Base-by-base conservation (phyloP, 2,797 vertebrate species). In the Zenarchopterus dispar region DNA sequence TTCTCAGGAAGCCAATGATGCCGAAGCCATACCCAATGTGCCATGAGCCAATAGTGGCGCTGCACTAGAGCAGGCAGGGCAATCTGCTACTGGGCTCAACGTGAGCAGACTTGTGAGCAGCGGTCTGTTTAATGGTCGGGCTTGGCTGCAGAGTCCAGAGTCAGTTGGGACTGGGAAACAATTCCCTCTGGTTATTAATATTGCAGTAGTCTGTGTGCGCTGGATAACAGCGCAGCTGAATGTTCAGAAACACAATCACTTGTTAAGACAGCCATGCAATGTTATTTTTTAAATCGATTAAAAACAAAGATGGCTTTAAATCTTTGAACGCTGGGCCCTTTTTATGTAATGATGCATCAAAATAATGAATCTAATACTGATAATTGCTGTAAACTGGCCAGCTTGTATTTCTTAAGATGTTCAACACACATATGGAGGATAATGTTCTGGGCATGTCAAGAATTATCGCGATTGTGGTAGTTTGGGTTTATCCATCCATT, bases 61-160 rank as follows among this genome's bases (percentile, higher is more conserved):
- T 53, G 80, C 67, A 23, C 72, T 70, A 1, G 64, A 79, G 81
- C 67, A 65, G 70, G 67, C 76, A 78, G 77, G 75, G 75, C 84
- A 80, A 85, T 87, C 84, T 86, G 80, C 80, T 74, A 72, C 56
- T 18, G 60, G 69, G 70, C 28, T 48, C 48, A 55, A 87, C 87
- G 87, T 91, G 88, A 88, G 81, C 63, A 26, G 88, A 91, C 85
- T 91, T 0, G 62, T 33, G 85, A 91, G 67, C 71, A 62, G 78
- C 4, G 17, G 53, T n/a, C 69, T 77, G 63, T 78, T 72, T 75
- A 80, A 84, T 75, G 80, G 71, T 60, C 50, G 13, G 42, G 78
- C 70, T 66, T 9, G 76, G 79, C 70, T 68, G 68, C 69, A 42
- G 74, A 72, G 65, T 68, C 64, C 43, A 28, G 63, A 68, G 71